Percentiles rank a stretch among this genome's conserved stretches.
These are phyloP conservation scores for Planiliza haematocheilus DNA, from an alignment of 2,113 vertebrate species.

Conservation along the genomic window DNA sequence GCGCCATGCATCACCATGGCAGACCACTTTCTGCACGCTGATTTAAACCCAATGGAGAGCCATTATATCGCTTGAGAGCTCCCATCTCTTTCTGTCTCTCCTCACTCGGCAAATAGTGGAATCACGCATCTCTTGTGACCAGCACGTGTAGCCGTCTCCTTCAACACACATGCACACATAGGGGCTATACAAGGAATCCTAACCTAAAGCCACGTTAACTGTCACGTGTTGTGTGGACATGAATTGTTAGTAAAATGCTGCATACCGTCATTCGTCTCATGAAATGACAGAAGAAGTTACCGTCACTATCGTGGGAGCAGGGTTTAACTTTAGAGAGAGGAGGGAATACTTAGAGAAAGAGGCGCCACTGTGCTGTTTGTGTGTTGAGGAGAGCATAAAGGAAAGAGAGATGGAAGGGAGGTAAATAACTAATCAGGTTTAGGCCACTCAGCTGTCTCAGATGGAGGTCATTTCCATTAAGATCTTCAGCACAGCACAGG, in stretches of 20 bases:
- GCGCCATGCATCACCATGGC: slow-evolving; percentile 52
- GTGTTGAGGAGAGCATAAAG: slow-evolving; percentile 35
- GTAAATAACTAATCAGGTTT: slow-evolving; percentile 68
- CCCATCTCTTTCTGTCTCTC: slow-evolving; percentile 35
- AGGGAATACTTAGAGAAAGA: slow-evolving; percentile 27
- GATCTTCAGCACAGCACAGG: slow-evolving; percentile 41
- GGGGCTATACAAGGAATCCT: slow-evolving; percentile 35
- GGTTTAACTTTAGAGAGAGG: slow-evolving; percentile 10
- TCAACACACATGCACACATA: slow-evolving; percentile 28
- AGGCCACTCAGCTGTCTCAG: slow-evolving; percentile 50
- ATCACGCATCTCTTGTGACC: slow-evolving; percentile 39
- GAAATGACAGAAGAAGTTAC: slow-evolving; percentile 50
- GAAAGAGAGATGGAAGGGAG: slow-evolving; percentile 31
- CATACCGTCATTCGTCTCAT: slow-evolving; percentile 20
- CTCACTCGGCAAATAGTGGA: slow-evolving; percentile 3
- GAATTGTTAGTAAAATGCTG: slow-evolving; percentile 29
- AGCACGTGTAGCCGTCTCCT: slow-evolving; percentile 45
- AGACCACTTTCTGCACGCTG: slow-evolving; percentile 25
- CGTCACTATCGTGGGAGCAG: neutral
- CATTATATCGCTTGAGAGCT: slow-evolving; percentile 45
- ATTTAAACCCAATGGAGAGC: slow-evolving; percentile 48
- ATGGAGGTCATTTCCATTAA: slow-evolving; percentile 68
- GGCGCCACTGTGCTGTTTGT: slow-evolving; percentile 18
- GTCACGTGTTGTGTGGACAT: slow-evolving; percentile 43
- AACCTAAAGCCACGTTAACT: slow-evolving; percentile 28